Evolutionary conservation across 35 echinoderm and acorn worm genomes (phyloP).

Genomic region (Nesometra sesokonis): DNA sequence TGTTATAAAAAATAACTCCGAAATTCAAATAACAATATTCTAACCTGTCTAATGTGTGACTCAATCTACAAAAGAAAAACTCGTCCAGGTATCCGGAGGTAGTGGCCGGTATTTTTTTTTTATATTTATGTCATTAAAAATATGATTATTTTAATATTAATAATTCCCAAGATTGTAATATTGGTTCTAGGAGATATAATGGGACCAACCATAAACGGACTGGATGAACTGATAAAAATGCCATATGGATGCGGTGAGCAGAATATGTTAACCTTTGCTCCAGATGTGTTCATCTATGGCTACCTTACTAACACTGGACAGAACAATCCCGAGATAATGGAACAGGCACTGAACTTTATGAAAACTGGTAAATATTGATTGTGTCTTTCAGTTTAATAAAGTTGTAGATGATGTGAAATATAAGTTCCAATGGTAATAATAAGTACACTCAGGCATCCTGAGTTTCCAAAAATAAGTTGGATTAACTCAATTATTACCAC

Average conservation of each 20-base stretch:
- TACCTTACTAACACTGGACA: conserved; percentile 50
- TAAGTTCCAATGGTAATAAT: too few species aligned
- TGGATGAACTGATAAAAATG: conserved; percentile 67
- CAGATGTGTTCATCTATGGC: conserved; percentile 92
- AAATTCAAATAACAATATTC: too few species aligned
- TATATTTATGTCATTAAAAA: background rate
- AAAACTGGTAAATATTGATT: conserved; percentile 53
- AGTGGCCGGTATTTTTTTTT: too few species aligned
- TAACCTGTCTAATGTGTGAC: too few species aligned
- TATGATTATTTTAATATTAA: background rate
- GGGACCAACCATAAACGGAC: conserved; percentile 61
- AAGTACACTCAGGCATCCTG: too few species aligned
- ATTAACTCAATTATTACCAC: too few species aligned
- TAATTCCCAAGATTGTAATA: background rate
- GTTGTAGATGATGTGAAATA: too few species aligned
- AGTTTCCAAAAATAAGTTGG: too few species aligned
- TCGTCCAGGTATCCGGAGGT: too few species aligned
- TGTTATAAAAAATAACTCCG: too few species aligned
- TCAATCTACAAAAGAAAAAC: too few species aligned
- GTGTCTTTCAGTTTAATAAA: too few species aligned
- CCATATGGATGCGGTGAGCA: conserved; percentile 93
- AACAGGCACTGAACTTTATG: conserved; percentile 73
- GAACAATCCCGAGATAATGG: conserved; percentile 40
- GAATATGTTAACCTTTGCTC: conserved; percentile 93
- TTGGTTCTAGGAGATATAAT: conserved; percentile 74